phyloP scores from a whole-genome alignment of 2,113 vertebrate genomes.

The Herpetotheres cachinnans region DNA sequence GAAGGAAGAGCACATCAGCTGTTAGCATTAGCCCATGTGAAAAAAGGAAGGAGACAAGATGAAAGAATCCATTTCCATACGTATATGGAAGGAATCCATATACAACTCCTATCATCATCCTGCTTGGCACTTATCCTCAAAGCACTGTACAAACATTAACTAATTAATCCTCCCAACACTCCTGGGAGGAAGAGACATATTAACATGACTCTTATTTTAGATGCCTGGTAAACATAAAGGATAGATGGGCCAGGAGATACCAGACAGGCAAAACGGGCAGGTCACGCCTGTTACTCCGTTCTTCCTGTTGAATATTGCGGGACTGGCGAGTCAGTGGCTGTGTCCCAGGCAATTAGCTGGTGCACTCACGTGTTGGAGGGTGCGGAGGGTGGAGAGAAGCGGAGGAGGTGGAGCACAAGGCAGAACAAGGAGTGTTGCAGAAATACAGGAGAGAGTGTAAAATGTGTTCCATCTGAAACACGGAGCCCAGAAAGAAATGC shows the following conservation, averaged over 20 bases:
- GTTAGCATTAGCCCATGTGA: neutral
- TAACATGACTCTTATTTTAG: neutral
- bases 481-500: neutral
- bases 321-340: neutral
- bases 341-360: neutral
- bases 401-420: neutral
- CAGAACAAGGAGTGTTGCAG: neutral
- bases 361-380: neutral
- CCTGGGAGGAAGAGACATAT: neutral
- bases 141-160: conserved; percentile 1
- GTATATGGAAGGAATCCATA: too few relatives aligned
- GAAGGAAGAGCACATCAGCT: neutral
- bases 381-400: neutral
- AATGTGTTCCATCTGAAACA: neutral
- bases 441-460: neutral
- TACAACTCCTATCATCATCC: neutral
- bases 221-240: neutral
- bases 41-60: neutral
- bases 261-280: neutral
- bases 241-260: neutral
- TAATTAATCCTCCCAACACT: neutral
- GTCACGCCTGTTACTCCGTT: neutral
- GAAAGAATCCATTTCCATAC: neutral
- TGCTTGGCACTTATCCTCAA: neutral
- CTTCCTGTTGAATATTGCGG: neutral